Evolutionary conservation across 2,113 vertebrate species (phyloP).

Genomic region (Strix uralensis): DNA sequence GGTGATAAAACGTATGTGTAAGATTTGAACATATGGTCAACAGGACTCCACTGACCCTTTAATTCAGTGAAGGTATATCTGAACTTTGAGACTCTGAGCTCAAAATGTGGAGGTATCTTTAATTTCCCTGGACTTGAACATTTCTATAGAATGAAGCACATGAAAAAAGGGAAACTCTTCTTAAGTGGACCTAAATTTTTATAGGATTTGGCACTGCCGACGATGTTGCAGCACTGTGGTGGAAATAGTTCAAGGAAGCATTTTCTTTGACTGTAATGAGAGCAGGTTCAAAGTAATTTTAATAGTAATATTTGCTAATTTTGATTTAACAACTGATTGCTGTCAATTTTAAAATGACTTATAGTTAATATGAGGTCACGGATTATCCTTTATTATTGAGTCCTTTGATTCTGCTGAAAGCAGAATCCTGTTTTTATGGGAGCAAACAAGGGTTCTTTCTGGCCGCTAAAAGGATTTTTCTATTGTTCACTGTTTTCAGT

Average conservation of each 20-base stretch:
- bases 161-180: neutral
- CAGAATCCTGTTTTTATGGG: neutral
- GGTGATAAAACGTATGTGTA: neutral
- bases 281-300: neutral
- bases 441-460: neutral
- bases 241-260: neutral
- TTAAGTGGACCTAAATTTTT: neutral
- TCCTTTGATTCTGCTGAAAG: neutral
- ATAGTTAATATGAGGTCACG: neutral
- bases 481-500: neutral
- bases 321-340: neutral
- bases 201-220: neutral
- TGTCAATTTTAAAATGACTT: neutral
- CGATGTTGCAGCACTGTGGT: neutral
- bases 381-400: neutral
- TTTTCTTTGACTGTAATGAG: neutral
- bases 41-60: neutral
- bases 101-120: neutral
- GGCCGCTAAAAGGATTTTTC: neutral
- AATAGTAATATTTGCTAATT: neutral
- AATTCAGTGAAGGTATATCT: neutral
- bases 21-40: neutral
- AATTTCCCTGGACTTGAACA: neutral
- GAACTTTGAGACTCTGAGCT: neutral
- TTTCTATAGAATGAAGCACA: neutral